A percentile compares a stretch with the other conserved stretches of the same genome.
Conservation (phyloP, 2,797 vertebrate genomes). For the Graptemys geographica region DNA sequence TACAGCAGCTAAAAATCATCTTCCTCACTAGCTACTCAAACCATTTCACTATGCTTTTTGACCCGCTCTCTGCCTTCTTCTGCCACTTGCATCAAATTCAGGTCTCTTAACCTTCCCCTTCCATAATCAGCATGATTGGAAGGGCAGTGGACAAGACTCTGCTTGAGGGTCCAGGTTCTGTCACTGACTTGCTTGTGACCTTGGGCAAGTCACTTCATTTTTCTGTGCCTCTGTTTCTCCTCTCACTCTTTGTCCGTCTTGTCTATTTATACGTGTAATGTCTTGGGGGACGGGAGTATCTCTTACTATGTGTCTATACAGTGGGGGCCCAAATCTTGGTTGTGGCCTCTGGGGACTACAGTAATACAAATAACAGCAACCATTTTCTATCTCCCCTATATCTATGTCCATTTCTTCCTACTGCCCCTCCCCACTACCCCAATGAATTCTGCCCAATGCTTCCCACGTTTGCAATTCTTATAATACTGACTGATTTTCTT, state of each 20-base stretch:
- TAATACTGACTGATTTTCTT: neutral
- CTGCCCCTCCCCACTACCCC: neutral
- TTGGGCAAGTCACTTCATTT: slow-evolving; percentile 26
- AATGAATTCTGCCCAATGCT: neutral
- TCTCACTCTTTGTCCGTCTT: neutral
- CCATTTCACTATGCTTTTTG: neutral
- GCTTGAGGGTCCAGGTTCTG: neutral
- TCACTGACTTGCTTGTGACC: rapidly evolving
- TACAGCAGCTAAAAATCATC: slow-evolving; percentile 5
- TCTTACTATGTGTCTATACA: neutral
- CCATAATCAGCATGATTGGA: slow-evolving; percentile 38
- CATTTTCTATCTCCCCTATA: neutral
- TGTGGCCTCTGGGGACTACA: neutral
- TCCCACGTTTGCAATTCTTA: neutral
- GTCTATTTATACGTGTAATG: neutral
- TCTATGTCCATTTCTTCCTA: neutral
- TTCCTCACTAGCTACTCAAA: neutral
- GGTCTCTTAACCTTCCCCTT: neutral
- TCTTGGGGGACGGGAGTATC: neutral
- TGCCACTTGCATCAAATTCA: rapidly evolving
- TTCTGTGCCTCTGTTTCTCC: neutral
- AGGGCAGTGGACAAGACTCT: neutral
- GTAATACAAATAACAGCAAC: neutral
- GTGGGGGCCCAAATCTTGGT: neutral
- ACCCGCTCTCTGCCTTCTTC: neutral